Evolutionary conservation across 2,888 invertebrate genomes (phyloP).

Genomic region (Nysson spinosus): DNA sequence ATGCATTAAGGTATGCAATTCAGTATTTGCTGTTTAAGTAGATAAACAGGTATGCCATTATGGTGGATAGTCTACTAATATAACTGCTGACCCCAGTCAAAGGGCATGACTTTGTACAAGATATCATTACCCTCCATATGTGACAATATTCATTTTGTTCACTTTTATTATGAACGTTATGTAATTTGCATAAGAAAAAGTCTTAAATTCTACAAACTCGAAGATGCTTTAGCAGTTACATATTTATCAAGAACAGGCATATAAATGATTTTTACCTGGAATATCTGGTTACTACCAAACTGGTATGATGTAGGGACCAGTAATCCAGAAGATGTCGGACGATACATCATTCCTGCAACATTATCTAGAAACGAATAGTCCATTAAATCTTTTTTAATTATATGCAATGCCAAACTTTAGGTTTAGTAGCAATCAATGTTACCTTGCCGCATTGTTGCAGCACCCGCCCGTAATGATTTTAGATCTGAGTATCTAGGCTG

Average conservation of each 20-base stretch:
- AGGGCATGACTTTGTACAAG: slow-evolving; percentile 46
- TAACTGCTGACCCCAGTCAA: no score
- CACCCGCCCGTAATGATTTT: slow-evolving; percentile 70
- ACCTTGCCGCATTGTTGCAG: slow-evolving; percentile 70
- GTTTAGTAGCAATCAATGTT: no score
- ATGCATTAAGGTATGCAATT: no score
- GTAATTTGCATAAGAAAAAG: no score
- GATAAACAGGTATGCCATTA: no score
- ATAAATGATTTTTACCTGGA: slow-evolving; percentile 80
- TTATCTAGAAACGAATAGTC: slow-evolving; percentile 63
- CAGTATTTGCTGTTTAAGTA: no score
- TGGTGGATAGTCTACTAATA: no score
- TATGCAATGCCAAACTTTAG: background rate
- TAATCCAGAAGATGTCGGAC: slow-evolving; percentile 81
- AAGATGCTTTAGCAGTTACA: no score
- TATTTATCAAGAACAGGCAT: no score
- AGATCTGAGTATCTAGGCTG: slow-evolving; percentile 74
- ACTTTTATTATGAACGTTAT: no score
- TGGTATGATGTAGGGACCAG: slow-evolving; percentile 82
- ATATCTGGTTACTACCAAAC: slow-evolving; percentile 81
- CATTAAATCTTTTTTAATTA: slow-evolving; percentile 2
- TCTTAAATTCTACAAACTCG: no score
- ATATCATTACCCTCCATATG: slow-evolving; percentile 44
- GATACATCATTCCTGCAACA: slow-evolving; percentile 83
- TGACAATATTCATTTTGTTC: slow-evolving; percentile 3